Conservation (phyloP, 2,888 invertebrate species). For the Camponotus fellah region DNA sequence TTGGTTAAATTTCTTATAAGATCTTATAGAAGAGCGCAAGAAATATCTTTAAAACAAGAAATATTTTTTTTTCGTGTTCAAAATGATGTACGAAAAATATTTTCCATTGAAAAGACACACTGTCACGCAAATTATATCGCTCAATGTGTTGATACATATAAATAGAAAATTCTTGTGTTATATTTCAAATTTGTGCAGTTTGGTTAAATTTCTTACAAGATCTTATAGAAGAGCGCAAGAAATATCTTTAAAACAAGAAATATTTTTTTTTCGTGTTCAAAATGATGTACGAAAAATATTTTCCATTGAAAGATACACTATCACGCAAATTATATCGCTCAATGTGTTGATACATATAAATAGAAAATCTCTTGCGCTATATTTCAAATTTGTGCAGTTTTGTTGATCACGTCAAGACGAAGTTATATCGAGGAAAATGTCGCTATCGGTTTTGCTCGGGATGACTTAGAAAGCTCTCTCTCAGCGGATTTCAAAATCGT, state of each 20-base stretch:
- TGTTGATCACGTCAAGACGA: conserved; percentile 8
- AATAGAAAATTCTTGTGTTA: too few relatives aligned
- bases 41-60: too few relatives aligned
- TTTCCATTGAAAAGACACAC: too few relatives aligned
- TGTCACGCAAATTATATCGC: too few relatives aligned
- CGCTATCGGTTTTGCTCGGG: conserved; percentile 34
- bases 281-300: conserved; percentile 6
- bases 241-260: neutral
- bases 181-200: too few relatives aligned
- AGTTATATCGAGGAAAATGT: conserved; percentile 37
- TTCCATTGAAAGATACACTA: neutral
- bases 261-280: neutral
- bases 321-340: conserved; percentile 19
- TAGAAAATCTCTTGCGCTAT: conserved; percentile 10
- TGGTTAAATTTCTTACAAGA: neutral
- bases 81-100: too few relatives aligned
- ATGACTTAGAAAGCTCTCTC: conserved; percentile 43
- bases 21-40: too few relatives aligned
- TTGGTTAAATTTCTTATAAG: too few relatives aligned
- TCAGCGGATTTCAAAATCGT: conserved; percentile 28
- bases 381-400: conserved; percentile 24
- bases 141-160: too few relatives aligned
- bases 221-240: neutral
- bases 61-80: too few relatives aligned
- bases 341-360: conserved; percentile 16